A percentile compares a stretch with the other conserved stretches of the same genome.
Evolutionary conservation across 2,888 invertebrate species (phyloP).

Genomic region (Zaprionus lineosus): DNA sequence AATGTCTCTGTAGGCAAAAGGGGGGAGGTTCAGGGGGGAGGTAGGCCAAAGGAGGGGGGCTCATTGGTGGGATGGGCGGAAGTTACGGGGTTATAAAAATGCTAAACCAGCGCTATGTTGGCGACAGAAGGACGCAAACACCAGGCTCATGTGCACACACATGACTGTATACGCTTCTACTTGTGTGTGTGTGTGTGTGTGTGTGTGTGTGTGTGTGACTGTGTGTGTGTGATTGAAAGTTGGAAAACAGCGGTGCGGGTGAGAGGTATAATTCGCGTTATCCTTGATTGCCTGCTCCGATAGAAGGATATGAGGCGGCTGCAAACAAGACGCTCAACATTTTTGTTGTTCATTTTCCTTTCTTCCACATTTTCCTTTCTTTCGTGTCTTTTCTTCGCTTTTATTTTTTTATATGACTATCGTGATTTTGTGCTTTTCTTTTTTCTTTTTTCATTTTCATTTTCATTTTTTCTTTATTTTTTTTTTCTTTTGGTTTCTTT

Average conservation of each 20-base stretch:
- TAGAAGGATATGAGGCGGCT: conserved; percentile 59
- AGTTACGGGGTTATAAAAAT: conserved; percentile 56
- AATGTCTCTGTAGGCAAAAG: conserved; percentile 70
- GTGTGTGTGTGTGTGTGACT: conserved; percentile 4
- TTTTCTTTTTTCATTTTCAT: background rate
- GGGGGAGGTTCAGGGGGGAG: too few species aligned
- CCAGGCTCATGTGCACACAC: conserved; percentile 27
- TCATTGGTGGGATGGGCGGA: background rate
- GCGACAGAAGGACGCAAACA: conserved; percentile 59
- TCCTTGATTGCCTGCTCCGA: conserved; percentile 72
- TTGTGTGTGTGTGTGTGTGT: conserved; percentile 12
- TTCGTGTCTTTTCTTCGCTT: conserved; percentile 1
- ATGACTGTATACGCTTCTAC: too few species aligned
- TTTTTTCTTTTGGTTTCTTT: conserved; percentile 3
- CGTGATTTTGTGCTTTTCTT: conserved; percentile 48
- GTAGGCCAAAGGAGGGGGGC: conserved; percentile 20
- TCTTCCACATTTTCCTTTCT: conserved; percentile 16
- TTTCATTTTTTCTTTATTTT: conserved; percentile 8
- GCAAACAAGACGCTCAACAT: conserved; percentile 59
- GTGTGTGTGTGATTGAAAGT: background rate
- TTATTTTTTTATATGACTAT: conserved; percentile 31
- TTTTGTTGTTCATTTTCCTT: conserved; percentile 10
- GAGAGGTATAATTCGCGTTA: conserved; percentile 60
- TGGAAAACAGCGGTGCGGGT: background rate
- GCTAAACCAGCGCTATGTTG: conserved; percentile 70